Evolutionary conservation across 2,113 vertebrate species (phyloP).

Genomic region (Cynoglossus semilaevis): DNA sequence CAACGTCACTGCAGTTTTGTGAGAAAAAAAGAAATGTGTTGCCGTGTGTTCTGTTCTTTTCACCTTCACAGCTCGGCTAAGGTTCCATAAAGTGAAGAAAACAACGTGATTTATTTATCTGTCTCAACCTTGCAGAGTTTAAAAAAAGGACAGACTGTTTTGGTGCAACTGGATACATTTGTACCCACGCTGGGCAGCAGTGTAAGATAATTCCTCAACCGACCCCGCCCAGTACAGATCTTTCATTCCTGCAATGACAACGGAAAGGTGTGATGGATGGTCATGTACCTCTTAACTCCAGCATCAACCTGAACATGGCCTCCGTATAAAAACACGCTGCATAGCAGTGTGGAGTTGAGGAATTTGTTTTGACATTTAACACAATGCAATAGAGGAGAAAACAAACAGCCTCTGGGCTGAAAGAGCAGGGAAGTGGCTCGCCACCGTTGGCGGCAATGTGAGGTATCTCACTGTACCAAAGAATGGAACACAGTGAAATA

Average conservation of each 20-base stretch:
- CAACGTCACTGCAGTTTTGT: constrained; percentile 17
- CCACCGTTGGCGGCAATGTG: constrained; percentile 5
- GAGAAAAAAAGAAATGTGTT: constrained; percentile 1
- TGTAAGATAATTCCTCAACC: background rate
- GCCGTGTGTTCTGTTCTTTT: background rate
- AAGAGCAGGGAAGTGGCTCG: constrained; percentile 45
- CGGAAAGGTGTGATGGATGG: constrained; percentile 36
- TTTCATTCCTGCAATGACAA: constrained; percentile 31
- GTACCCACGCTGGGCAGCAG: constrained; percentile 3
- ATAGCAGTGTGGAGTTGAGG: background rate
- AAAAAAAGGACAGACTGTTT: constrained; percentile 7
- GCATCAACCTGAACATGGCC: constrained; percentile 8
- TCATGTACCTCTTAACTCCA: constrained; percentile 2
- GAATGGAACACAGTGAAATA: constrained; percentile 44
- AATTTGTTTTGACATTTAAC: constrained; percentile 44
- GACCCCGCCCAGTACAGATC: constrained; percentile 6
- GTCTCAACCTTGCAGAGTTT: background rate
- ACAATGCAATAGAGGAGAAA: constrained; percentile 23
- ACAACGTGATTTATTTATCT: constrained; percentile 17
- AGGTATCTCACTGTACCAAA: constrained; percentile 40
- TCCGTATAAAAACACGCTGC: constrained; percentile 14
- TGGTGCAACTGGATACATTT: constrained; percentile 12
- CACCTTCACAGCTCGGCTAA: constrained; percentile 7
- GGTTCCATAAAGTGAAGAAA: constrained; percentile 12
- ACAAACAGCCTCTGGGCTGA: constrained; percentile 38